These are phyloP conservation scores for Arge pagana DNA, from an alignment of 2,888 invertebrate genomes.

Conservation along the genomic window DNA sequence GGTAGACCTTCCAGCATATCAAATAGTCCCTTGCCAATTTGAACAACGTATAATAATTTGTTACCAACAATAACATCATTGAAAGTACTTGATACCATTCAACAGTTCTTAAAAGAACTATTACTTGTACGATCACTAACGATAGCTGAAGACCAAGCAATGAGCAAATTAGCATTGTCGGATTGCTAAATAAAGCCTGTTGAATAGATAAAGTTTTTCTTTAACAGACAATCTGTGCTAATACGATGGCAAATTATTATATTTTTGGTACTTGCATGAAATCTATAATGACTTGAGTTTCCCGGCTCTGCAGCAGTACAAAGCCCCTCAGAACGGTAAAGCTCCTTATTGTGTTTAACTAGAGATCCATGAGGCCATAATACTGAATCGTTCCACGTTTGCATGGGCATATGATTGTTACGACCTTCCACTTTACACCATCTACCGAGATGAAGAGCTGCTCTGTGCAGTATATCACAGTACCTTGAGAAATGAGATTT, in stretches of 20 bases:
- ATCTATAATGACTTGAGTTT: conserved; percentile 77
- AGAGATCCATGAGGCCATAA: conserved; percentile 79
- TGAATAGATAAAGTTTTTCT: too few species aligned
- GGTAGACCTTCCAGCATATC: conserved; percentile 82
- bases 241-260: too few species aligned
- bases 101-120: conserved; percentile 75
- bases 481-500: conserved; percentile 59
- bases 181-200: conserved; percentile 87
- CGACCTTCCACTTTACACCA: conserved; percentile 70
- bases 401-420: conserved; percentile 62
- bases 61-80: conserved; percentile 81
- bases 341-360: conserved; percentile 72
- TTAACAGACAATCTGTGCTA: not conserved
- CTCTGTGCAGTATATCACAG: conserved; percentile 88
- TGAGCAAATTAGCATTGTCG: conserved; percentile 75
- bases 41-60: conserved; percentile 90
- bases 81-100: conserved; percentile 94
- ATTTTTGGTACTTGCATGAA: conserved; percentile 75
- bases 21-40: conserved; percentile 86
- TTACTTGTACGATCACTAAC: conserved; percentile 77
- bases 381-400: conserved; percentile 64
- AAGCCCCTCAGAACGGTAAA: conserved; percentile 77
- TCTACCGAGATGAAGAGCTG: conserved; percentile 85
- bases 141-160: conserved; percentile 73
- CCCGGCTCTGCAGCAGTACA: conserved; percentile 89